phyloP scores from a whole-genome alignment of 1,140 invertebrate species.

The Drosophila tristis region DNA sequence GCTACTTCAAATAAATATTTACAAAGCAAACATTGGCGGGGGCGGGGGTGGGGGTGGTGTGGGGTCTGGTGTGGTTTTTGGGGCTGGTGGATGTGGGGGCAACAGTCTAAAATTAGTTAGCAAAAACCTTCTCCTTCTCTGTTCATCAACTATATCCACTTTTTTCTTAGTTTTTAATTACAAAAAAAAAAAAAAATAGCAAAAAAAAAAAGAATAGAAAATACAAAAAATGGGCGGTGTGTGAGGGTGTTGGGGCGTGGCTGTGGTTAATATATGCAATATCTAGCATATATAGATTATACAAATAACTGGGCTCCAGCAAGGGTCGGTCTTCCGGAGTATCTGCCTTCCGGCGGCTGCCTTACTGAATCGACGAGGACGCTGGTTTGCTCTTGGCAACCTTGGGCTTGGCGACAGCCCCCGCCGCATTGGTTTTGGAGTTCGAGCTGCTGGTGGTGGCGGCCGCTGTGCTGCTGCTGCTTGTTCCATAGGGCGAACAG shows the following conservation, averaged over 20 bases:
- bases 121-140: constrained; percentile 8
- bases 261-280: constrained; percentile 20
- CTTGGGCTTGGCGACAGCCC: constrained; percentile 10
- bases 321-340: too few relatives aligned
- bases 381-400: constrained; percentile 51
- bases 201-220: constrained; percentile 46
- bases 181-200: constrained; percentile 19
- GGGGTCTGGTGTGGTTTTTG: neutral
- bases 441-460: constrained; percentile 13
- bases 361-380: constrained; percentile 29
- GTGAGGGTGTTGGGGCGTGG: too few relatives aligned
- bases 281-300: neutral
- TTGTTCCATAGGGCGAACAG: constrained; percentile 56
- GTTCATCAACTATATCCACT: constrained; percentile 2
- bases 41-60: too few relatives aligned
- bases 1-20: constrained; percentile 78
- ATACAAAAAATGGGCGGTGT: constrained; percentile 2
- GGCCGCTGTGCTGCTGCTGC: neutral
- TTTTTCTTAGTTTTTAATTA: neutral
- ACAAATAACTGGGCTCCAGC: constrained; percentile 5
- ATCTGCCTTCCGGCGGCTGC: too few relatives aligned
- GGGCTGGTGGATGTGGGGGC: neutral
- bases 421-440: constrained; percentile 6
- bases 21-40: constrained; percentile 58
- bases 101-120: too few relatives aligned